Evolutionary conservation across 2,113 vertebrate genomes (phyloP).

Genomic region (Cyphomyrus discorhynchus): DNA sequence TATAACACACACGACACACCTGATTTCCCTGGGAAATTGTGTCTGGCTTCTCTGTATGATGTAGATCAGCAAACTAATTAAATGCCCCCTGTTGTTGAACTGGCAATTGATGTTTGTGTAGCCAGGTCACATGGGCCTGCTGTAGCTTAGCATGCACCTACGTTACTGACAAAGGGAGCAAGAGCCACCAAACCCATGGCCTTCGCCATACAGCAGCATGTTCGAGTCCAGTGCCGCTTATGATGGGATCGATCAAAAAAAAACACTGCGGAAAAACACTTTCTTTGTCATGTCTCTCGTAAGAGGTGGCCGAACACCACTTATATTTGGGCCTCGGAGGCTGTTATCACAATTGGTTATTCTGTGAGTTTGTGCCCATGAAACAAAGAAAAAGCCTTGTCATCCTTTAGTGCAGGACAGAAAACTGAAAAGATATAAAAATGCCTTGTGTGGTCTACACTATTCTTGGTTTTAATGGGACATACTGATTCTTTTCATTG

Average conservation of each 20-base stretch:
- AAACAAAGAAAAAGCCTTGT: not conserved
- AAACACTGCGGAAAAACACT: not conserved
- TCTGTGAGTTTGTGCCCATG: not conserved
- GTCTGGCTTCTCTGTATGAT: not conserved
- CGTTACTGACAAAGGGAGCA: not conserved
- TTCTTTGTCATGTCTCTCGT: not conserved
- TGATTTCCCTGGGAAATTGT: constrained; percentile 12
- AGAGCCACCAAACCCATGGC: not conserved
- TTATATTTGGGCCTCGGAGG: not conserved
- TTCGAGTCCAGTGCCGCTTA: not conserved
- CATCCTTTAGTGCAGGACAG: not conserved
- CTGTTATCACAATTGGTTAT: not conserved
- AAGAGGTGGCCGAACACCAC: not conserved
- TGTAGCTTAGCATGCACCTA: not conserved
- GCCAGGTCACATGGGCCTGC: not conserved
- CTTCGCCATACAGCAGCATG: not conserved
- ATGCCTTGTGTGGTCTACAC: not conserved
- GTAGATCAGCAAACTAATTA: constrained; percentile 4
- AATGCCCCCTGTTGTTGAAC: not conserved
- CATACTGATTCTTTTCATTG: constrained; percentile 17
- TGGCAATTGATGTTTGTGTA: not conserved
- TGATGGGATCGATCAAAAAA: not conserved
- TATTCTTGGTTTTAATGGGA: not conserved
- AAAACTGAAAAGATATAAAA: not conserved
- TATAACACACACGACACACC: not conserved